Evolutionary conservation across 2,888 invertebrate species (phyloP), one percentile per base, ranked within the genome.

Genomic region (Brachyopa scutellaris): DNA sequence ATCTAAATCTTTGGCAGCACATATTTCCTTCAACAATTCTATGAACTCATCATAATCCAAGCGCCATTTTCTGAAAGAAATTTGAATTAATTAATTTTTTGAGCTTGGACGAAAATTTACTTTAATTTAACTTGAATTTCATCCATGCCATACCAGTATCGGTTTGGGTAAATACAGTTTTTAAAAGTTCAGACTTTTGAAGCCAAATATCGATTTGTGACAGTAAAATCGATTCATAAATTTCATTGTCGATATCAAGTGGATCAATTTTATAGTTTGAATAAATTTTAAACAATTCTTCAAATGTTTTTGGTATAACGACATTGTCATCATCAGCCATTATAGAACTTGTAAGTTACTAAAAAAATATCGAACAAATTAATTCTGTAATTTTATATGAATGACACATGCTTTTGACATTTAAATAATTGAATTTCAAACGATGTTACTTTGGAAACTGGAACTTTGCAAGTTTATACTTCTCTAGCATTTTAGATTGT

Each of bases 61-160:
- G 0, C 87, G 86, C 88, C 88, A 88, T 61, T 88, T 88, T 73
- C 87, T 88, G 9, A n/a, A 77, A 83, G 5, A 9, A 19, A 45
- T n/a, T 47, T 2, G 8, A 42, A 17, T 36, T 51, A n/a, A 5
- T 11, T 11, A 13, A 33, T 11, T 31, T n/a, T n/a, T n/a, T n/a
- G n/a, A n/a, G n/a, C n/a, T n/a, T n/a, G n/a, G n/a, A n/a, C n/a
- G n/a, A 33, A 17, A 19, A 9, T 5, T 15, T 1, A 15, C 17
- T 29, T 26, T 51, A 11, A n/a, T 11, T 2, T n/a, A 51, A 8
- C 88, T 87, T 88, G 11, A 87, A 88, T 26, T 86, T 85, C 86
- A 87, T 86, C 62, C 88, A 88, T 23, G 87, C 85, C 6, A 87
- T 82, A 2, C 88, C 88, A 2, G 88, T 88, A 57, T 88, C 88